Evolutionary conservation across 2,113 vertebrate genomes (phyloP).

Genomic region (Dermatemys mawii): DNA sequence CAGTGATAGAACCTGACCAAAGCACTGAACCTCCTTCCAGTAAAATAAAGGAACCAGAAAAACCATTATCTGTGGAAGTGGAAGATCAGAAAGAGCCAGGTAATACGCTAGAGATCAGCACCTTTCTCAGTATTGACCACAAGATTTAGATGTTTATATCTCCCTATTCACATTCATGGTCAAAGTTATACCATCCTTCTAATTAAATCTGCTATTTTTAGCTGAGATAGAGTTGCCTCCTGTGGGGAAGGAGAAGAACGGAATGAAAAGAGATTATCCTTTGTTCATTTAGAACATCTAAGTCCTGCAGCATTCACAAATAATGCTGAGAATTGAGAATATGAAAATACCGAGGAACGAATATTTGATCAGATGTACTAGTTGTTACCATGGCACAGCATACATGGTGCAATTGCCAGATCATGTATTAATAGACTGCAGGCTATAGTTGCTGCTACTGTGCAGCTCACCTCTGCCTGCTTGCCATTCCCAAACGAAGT

Average conservation of each 20-base stretch:
- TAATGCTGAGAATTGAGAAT: neutral
- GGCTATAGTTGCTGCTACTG: neutral
- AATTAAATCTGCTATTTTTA: neutral
- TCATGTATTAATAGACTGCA: neutral
- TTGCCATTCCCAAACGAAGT: neutral
- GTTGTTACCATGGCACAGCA: neutral
- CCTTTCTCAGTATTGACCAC: neutral
- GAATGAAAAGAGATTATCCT: neutral
- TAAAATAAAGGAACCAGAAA: slow-evolving; percentile 66
- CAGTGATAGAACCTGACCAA: slow-evolving; percentile 86
- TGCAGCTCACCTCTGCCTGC: neutral
- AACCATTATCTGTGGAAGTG: slow-evolving; percentile 46
- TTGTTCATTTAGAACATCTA: neutral
- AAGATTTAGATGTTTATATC: neutral
- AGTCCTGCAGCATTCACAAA: neutral
- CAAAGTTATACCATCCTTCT: neutral
- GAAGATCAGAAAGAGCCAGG: slow-evolving; percentile 72
- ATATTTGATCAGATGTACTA: no score
- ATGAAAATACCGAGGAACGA: neutral
- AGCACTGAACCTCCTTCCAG: slow-evolving; percentile 76
- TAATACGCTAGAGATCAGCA: slow-evolving; percentile 33
- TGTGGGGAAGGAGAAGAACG: neutral
- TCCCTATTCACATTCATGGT: neutral
- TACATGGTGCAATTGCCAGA: neutral
- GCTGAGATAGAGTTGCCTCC: neutral